These are phyloP conservation scores for Myotis daubentonii DNA, from an alignment of 2,797 vertebrate species.

Conservation along the genomic window DNA sequence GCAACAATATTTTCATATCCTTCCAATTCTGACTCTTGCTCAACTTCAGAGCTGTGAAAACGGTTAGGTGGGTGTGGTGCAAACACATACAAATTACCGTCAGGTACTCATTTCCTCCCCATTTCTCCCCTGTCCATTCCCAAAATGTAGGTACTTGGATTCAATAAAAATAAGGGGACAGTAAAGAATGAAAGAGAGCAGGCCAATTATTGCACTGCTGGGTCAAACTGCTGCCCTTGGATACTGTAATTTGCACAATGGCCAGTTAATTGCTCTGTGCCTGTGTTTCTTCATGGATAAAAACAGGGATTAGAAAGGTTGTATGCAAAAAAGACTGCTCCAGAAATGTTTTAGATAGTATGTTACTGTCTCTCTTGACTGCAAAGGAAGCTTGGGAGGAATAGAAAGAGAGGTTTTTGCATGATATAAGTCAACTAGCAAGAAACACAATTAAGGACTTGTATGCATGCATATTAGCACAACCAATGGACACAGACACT, in stretches of 20 bases:
- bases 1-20: background rate
- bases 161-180: constrained; percentile 22
- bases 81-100: background rate
- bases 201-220: background rate
- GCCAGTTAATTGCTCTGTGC: background rate
- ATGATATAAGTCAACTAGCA: background rate
- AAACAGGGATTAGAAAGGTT: background rate
- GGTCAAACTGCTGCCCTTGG: background rate
- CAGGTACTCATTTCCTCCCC: background rate
- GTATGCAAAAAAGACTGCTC: background rate
- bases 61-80: background rate
- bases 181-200: background rate
- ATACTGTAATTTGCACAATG: background rate
- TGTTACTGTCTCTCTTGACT: background rate
- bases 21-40: background rate
- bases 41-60: background rate
- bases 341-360: background rate
- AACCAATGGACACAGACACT: too few species aligned
- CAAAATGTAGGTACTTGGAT: background rate
- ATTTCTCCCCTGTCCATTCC: background rate
- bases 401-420: background rate
- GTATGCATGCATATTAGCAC: too few species aligned
- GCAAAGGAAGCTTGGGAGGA: background rate
- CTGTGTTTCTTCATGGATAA: constrained; percentile 7
- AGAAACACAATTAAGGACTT: background rate